phyloP scores from a whole-genome alignment of 2,888 invertebrate species.

The Drosophila yooni region DNA sequence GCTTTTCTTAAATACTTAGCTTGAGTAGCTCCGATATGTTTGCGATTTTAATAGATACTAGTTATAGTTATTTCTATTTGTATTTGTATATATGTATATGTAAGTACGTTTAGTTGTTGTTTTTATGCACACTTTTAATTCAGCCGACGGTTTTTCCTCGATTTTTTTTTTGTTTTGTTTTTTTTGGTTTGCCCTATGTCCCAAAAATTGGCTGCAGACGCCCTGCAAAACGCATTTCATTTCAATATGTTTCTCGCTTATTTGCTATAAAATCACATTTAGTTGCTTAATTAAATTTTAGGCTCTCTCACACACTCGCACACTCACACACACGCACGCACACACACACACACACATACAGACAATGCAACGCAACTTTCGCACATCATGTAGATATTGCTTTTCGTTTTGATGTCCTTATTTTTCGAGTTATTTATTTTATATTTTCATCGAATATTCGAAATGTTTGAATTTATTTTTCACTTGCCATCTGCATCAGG shows the following conservation, averaged over 20 bases:
- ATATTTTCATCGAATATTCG: constrained; percentile 4
- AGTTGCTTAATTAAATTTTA: constrained; percentile 83
- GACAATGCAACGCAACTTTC: constrained; percentile 51
- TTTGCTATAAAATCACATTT: constrained; percentile 83
- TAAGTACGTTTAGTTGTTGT: constrained; percentile 27
- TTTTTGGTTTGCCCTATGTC: constrained; percentile 29
- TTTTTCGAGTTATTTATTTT: constrained; percentile 6
- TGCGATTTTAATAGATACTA: constrained; percentile 24
- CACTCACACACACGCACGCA: constrained; percentile 11
- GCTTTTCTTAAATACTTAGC: constrained; percentile 6
- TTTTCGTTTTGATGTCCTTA: constrained; percentile 48
- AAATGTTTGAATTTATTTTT: constrained; percentile 49
- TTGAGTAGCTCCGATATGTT: constrained; percentile 32
- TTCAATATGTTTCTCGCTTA: constrained; percentile 71
- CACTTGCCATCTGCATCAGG: constrained; percentile 58
- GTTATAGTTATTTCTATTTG: neutral
- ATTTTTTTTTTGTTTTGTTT: neutral
- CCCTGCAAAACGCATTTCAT: constrained; percentile 53
- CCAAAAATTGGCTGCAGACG: constrained; percentile 13
- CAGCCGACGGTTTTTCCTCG: constrained; percentile 61
- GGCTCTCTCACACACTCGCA: constrained; percentile 31
- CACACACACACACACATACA: constrained; percentile 17
- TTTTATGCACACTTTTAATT: constrained; percentile 79
- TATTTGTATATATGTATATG: constrained; percentile 16
- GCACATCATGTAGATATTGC: constrained; percentile 74